Conservation (phyloP, 2,888 invertebrate species). For the Eupithecia vulgata region DNA sequence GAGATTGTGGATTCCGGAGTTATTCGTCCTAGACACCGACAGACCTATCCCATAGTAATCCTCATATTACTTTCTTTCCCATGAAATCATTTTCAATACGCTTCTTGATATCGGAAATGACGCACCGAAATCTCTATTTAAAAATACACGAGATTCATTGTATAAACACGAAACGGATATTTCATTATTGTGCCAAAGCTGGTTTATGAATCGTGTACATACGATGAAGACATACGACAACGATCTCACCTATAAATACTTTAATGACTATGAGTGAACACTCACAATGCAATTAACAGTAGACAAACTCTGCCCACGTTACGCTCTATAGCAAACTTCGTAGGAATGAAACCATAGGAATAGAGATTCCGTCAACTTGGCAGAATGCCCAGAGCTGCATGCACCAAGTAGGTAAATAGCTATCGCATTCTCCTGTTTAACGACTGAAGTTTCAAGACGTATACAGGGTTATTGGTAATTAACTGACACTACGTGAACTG, state of each 20-base stretch:
- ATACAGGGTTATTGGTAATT: too few species aligned
- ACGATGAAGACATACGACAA: slow-evolving; percentile 3
- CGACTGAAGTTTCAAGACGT: slow-evolving; percentile 27
- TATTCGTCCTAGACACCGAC: neutral
- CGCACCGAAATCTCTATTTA: slow-evolving; percentile 18
- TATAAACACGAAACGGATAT: slow-evolving; percentile 16
- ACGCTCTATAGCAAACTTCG: slow-evolving; percentile 43
- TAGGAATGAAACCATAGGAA: slow-evolving; percentile 48
- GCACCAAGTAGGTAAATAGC: slow-evolving; percentile 44
- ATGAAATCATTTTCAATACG: slow-evolving; percentile 1
- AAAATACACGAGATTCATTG: slow-evolving; percentile 26
- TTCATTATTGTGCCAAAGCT: slow-evolving; percentile 17
- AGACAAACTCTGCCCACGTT: slow-evolving; percentile 33
- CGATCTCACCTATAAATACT: slow-evolving; percentile 22
- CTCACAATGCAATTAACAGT: slow-evolving; percentile 23
- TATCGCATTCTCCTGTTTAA: slow-evolving; percentile 42
- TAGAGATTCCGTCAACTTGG: slow-evolving; percentile 54
- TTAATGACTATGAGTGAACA: slow-evolving; percentile 22
- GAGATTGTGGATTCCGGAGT: neutral
- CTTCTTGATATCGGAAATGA: slow-evolving; percentile 10
- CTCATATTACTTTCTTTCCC: neutral
- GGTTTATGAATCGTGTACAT: slow-evolving; percentile 13
- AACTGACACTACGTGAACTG: too few species aligned
- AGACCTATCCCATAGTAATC: neutral
- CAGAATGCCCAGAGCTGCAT: slow-evolving; percentile 53